Conservation (phyloP, 2,888 invertebrate genomes). For the Antheraea yamamai region DNA sequence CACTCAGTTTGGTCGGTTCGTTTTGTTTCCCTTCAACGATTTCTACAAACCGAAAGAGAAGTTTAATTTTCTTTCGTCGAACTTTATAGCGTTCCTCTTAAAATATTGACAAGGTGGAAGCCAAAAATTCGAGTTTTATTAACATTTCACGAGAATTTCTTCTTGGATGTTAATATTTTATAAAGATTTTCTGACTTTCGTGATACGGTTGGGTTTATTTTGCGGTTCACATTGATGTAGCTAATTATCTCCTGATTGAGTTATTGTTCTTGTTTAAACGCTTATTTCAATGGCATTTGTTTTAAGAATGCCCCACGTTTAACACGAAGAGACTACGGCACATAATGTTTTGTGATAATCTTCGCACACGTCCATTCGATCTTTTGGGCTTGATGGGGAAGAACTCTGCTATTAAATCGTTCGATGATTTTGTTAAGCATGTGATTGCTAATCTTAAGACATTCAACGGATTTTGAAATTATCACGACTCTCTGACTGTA, state of each 20-base stretch:
- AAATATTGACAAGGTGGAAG: constrained; percentile 44
- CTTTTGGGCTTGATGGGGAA: too few species aligned
- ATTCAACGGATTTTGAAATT: too few species aligned
- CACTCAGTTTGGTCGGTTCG: constrained; percentile 36
- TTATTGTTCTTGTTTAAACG: constrained; percentile 24
- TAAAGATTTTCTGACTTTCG: constrained; percentile 26
- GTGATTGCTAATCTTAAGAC: too few species aligned
- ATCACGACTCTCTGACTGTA: too few species aligned
- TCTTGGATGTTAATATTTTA: constrained; percentile 32
- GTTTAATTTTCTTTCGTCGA: constrained; percentile 47
- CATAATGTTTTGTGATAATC: too few species aligned
- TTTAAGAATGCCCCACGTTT: too few species aligned
- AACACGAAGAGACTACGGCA: too few species aligned
- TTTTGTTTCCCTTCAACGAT: constrained; percentile 43
- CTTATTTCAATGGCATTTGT: constrained; percentile 15
- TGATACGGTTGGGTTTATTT: constrained; percentile 35
- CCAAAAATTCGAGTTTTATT: constrained; percentile 43
- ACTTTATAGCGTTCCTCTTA: constrained; percentile 39
- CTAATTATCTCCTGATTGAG: constrained; percentile 10
- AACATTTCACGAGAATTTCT: constrained; percentile 30
- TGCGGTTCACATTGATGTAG: constrained; percentile 24
- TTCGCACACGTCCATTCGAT: too few species aligned
- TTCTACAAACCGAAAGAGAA: constrained; percentile 34
- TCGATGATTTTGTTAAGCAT: too few species aligned
- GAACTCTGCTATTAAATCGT: too few species aligned